Evolutionary conservation across 2,113 vertebrate genomes (phyloP), one percentile per base, ranked within the genome.

Genomic region (Sisor rabdophorus): DNA sequence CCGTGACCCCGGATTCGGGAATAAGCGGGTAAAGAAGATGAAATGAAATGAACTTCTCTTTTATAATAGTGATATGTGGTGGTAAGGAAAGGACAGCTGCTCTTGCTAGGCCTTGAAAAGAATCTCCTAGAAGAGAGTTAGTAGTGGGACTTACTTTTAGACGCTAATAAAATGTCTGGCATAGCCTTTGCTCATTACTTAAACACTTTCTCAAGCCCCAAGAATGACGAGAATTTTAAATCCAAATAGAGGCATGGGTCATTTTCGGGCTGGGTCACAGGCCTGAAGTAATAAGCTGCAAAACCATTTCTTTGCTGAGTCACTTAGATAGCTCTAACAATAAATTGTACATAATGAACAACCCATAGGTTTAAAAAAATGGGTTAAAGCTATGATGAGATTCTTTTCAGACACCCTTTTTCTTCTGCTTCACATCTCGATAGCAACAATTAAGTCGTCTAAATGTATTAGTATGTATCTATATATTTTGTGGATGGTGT

Each of bases 171-270:
- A 54, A 68, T 36, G 24, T 71, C 56, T 75, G 73, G 63, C 52
- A 59, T 64, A 71, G 69, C 63, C 63, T 7, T 44, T 53, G 76
- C 78, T 76, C 72, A 78, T 83, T 76, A 82, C 59, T 67, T 58
- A 78, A 73, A 77, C 70, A 72, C 74, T 77, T 79, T 61, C 73
- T 69, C 40, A 88, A 82, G 84, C 84, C 86, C 82, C 70, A 64
- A 84, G 58, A 77, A 84, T 67, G 78, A 77, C 48, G 79, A 56
- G 70, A 79, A 82, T 82, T 79, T 32, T 8, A 67, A 80, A 79
- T 71, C 70, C 77, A 85, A 77, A 81, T 68, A 77, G 58, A 75
- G 78, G 7, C 60, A 61, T 53, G 64, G 50, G 60, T 72, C 36
- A 63, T 48, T 54, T 44, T 81, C 72, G 65, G 72, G 54, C 58